Evolutionary conservation across 2,888 invertebrate species (phyloP).

Genomic region (Leucophenga maculata): DNA sequence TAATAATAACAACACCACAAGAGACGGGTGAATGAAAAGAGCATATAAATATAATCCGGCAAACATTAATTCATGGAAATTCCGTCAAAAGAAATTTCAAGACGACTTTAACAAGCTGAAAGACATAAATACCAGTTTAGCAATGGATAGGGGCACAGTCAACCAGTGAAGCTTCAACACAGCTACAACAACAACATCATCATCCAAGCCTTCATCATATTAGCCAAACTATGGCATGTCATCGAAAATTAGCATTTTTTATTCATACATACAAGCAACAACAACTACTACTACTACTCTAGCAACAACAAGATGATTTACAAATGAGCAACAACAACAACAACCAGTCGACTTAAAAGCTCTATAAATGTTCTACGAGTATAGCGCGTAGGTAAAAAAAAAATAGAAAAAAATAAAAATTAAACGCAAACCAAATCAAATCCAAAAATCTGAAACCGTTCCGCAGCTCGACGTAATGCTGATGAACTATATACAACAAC

Average conservation of each 20-base stretch:
- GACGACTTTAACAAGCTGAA: conserved; percentile 35
- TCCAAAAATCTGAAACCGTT: background rate
- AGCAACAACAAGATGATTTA: conserved; percentile 5
- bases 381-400: conserved; percentile 3
- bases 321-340: conserved; percentile 2
- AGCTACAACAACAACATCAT: conserved; percentile 7
- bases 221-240: conserved; percentile 67
- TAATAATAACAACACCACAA: conserved; percentile 47
- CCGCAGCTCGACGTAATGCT: background rate
- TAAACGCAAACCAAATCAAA: background rate
- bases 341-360: background rate
- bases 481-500: conserved; percentile 6
- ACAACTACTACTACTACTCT: conserved; percentile 30
- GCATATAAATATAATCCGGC: conserved; percentile 13
- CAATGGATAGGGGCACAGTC: conserved; percentile 14
- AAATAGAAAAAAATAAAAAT: background rate
- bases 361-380: conserved; percentile 6
- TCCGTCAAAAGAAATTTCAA: conserved; percentile 62
- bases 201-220: conserved; percentile 59
- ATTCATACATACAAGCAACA: conserved; percentile 18
- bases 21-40: conserved; percentile 32
- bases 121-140: conserved; percentile 34
- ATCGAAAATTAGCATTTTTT: conserved; percentile 65
- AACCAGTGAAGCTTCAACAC: conserved; percentile 7
- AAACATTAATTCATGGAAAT: conserved; percentile 63